phyloP scores from a whole-genome alignment of 2,888 invertebrate species.

The Strigamia transsilvanica region DNA sequence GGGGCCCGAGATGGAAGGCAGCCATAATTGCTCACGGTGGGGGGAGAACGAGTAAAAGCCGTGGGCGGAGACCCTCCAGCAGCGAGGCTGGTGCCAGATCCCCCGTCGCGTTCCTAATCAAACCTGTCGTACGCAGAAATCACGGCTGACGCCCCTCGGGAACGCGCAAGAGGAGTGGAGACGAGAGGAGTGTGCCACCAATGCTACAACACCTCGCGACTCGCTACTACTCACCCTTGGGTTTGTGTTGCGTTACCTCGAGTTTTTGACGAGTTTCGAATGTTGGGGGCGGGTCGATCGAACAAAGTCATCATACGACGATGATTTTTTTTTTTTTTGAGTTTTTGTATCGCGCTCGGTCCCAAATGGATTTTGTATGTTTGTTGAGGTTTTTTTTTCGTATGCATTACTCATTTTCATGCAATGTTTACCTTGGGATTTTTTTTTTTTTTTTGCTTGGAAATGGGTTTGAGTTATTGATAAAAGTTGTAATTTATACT shows the following conservation, averaged over 20 bases:
- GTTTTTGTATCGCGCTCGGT: not conserved
- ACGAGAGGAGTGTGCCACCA: constrained; percentile 28
- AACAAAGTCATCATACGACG: constrained; percentile 6
- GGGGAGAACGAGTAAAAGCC: constrained; percentile 38
- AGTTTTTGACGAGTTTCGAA: constrained; percentile 38
- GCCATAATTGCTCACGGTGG: constrained; percentile 33
- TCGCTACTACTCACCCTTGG: not conserved
- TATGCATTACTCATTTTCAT: not conserved
- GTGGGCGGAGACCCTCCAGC: constrained; percentile 36
- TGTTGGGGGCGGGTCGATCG: constrained; percentile 30
- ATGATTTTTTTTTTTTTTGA: not conserved
- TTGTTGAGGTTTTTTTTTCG: not conserved
- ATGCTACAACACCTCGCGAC: not conserved
- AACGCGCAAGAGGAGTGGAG: not conserved
- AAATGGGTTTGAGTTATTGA: not conserved
- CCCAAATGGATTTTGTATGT: constrained; percentile 35
- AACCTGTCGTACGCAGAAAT: constrained; percentile 42
- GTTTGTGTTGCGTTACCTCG: constrained; percentile 32
- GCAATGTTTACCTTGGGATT: not conserved
- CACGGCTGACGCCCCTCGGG: constrained; percentile 39
- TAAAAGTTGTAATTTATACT: constrained; percentile 15
- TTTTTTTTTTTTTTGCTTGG: not conserved
- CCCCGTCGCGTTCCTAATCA: constrained; percentile 37
- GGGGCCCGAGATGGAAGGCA: constrained; percentile 26
- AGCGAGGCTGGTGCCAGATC: constrained; percentile 40